Evolutionary conservation across 2,888 invertebrate genomes (phyloP), one percentile per base, ranked within the genome.

Genomic region (Nemapogon koenigi): DNA sequence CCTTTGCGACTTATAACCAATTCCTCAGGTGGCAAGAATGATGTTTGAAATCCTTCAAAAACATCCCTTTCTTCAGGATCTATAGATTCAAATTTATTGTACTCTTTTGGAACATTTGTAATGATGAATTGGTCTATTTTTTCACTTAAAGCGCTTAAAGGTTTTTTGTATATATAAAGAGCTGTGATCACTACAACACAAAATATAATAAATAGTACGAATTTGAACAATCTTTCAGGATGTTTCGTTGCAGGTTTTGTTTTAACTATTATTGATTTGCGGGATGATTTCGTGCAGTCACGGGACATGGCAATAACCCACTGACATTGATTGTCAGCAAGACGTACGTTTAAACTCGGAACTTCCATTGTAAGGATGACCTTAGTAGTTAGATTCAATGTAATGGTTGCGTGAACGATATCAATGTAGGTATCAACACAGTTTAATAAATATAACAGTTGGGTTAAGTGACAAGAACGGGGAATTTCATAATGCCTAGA

Each of bases 31-130:
- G 87, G 85, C 28, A 85, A 57, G 49, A 84, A 87, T 11, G 85
- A 85, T 1, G 86, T 87, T 32, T 82, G 78, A 37, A 83, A 81
- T 44, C 85, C 86, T 46, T 81, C 73, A 51, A 85, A 79, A 1
- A 86, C 65, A 32, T 83, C 82, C 37, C 82, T 65, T 41, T 84
- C 84, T 40, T 85, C 84, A 11, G 81, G 63, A 46, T 83, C 68
- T 2, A 65, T 52, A 7, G 55, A 51, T 49, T 80, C 80, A 19
- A 70, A 55, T 18, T 55, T 60, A 2, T 62, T 65, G 44, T 71
- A 78, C 6, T 56, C 46, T 46, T 57, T 60, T 2, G 76, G 75
- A n/a, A 72, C 59, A 29, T 57, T 64, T 47, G 61, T 67, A 17
- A 68, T 53, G 10, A 59, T 53, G 41, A 59, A 68, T 41, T 70